Evolutionary conservation across 2,113 vertebrate species (phyloP).

Genomic region (Cricetomys ansorgei): DNA sequence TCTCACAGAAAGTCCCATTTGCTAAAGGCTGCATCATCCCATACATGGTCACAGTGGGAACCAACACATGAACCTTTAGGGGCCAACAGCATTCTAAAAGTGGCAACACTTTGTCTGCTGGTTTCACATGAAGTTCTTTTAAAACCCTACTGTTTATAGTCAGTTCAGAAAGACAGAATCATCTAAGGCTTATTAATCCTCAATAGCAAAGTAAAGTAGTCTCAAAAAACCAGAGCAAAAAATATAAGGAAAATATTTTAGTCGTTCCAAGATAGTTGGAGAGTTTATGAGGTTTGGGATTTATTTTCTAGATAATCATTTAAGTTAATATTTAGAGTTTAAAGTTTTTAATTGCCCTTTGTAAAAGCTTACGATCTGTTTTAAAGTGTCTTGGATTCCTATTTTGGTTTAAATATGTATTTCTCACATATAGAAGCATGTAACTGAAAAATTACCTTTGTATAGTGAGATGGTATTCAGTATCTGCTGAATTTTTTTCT

Average conservation of each 20-base stretch:
- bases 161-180: background rate
- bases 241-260: background rate
- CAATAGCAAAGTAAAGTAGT: background rate
- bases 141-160: background rate
- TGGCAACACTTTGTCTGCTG: background rate
- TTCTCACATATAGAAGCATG: background rate
- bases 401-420: constrained; percentile 37
- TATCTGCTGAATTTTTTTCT: too few species aligned
- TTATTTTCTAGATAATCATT: constrained; percentile 23
- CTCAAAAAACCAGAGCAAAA: background rate
- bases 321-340: background rate
- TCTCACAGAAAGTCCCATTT: background rate
- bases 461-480: background rate
- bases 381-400: background rate
- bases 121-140: constrained; percentile 3
- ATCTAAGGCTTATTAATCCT: background rate
- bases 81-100: background rate
- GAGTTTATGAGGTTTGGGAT: background rate
- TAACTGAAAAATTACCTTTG: background rate
- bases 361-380: background rate
- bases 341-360: background rate
- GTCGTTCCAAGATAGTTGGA: background rate
- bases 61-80: background rate
- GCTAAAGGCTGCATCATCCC: background rate
- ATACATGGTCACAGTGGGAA: background rate